Percentiles rank a stretch among this genome's conserved stretches.
phyloP scores from a whole-genome alignment of 1,140 invertebrate genomes.

The Atta cephalotes region DNA sequence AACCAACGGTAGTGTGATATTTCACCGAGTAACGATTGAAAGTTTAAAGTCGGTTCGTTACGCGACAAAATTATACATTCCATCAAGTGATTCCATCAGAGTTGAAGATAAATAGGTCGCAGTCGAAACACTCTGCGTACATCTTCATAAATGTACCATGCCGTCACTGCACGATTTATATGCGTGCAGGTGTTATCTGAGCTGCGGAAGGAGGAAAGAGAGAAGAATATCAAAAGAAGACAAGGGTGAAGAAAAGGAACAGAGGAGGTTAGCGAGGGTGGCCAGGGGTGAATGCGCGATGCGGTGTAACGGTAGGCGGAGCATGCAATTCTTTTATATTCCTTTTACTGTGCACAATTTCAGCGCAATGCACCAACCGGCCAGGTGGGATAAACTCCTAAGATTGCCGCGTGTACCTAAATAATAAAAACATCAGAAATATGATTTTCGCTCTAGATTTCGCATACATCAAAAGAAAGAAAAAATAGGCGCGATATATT shows the following conservation, averaged over 20 bases:
- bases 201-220: background rate
- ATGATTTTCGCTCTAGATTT: slow-evolving; percentile 14
- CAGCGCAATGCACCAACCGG: slow-evolving; percentile 68
- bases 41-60: slow-evolving; percentile 29
- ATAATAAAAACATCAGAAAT: slow-evolving; percentile 55
- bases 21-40: background rate
- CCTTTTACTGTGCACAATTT: slow-evolving; percentile 65
- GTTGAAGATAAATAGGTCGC: slow-evolving; percentile 46
- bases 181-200: slow-evolving; percentile 1
- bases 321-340: slow-evolving; percentile 43
- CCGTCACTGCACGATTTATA: slow-evolving; percentile 32
- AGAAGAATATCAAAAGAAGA: background rate
- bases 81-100: background rate
- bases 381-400: slow-evolving; percentile 53
- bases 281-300: slow-evolving; percentile 11
- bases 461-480: background rate
- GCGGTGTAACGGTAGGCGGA: slow-evolving; percentile 24
- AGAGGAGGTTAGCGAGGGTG: background rate
- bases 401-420: slow-evolving; percentile 60
- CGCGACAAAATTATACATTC: slow-evolving; percentile 39
- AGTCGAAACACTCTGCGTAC: slow-evolving; percentile 6
- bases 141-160: slow-evolving; percentile 26
- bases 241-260: background rate
- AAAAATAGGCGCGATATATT: background rate
- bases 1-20: background rate